Evolutionary conservation across 2,113 vertebrate species (phyloP), one percentile per base, ranked within the genome.

Genomic region (Tragelaphus buxtoni): DNA sequence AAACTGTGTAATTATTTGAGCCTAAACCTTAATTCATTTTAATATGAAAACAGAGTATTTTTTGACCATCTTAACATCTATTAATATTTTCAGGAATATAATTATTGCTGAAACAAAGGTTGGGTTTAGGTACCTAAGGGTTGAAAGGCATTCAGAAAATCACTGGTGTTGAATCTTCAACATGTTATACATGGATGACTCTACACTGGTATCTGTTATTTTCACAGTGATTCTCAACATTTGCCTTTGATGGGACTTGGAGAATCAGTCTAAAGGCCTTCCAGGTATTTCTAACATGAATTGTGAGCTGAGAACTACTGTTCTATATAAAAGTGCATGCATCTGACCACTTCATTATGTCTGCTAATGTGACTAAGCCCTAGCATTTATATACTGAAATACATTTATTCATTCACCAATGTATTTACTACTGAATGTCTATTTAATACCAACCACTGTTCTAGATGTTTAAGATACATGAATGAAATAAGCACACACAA

Each of bases 91-190:
- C 11, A 94, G 85, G 20, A 63, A 92, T 11, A 10, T 45, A 82
- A 94, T 88, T 72, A 76, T 58, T 76, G 79, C 45, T 24, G 17
- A 90, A 92, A 65, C 7, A 92, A 61, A 95, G 60, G 39, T 72
- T 39, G 13, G 45, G 16, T 49, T 88, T 42, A n/a, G 26, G 82
- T n/a, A 92, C 58, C 84, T 35, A 61, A n/a, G 4, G n/a, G 22
- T 42, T 60, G 5, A n/a, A 86, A 93, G 51, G 55, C 55, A 91
- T 30, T 95, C 32, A 79, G 82, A 96, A 92, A 92, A 94, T 88
- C 16, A 65, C 51, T 9, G 22, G 5, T 51, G 28, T 35, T 91
- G 58, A 80, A 35, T 79, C 83, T 32, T 82, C 49, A 47, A 61
- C 18, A n/a, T 9, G 3, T 32, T 42, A n/a, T 1, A 4, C 39